Base-by-base conservation (phyloP, 64 coral and sea anemone species). In the Actinia equina region DNA sequence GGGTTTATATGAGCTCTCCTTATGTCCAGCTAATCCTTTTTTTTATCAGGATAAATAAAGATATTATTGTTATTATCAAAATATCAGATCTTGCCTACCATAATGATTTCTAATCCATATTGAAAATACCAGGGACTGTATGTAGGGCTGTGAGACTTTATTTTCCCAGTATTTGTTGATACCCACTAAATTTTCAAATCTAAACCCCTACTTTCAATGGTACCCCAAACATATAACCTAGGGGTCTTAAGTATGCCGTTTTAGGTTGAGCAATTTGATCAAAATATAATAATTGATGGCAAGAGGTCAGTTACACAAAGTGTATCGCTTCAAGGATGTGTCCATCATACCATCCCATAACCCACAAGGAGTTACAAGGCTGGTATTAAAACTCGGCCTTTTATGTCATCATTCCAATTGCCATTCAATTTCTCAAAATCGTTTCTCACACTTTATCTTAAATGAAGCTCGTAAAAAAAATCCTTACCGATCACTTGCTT, bases 381-480 rank as follows among this genome's bases (percentile, higher is more conserved):
- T 52, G 78, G 22, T 86, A 91, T 86, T 95, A 92, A 95, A 95
- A 95, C 94, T 95, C 90, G 94, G 94, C 94, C 94, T 95, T 95
- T 95, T 95, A 92, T 70, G 89, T 95, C 94, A 95, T 95, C 94
- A 89, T 89, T 82, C 94, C 87, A 81, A 20, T 52, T 81, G 83
- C 55, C 83, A 85, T 58, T 25, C 9, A 58, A 85, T 42, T 84
- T 7, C 55, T 57, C 10, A 14, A 2, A 57, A 57, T 57, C 12
- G 6, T 54, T 54, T 54, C 6, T 54, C 12, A 8, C 6, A 12
- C 12, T 54, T 6, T 54, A 54, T 12, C 52, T 54, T 12, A 2
- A 54, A 54, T 54, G 12, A 54, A 8, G 12, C 12, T 54, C 12
- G 52, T 54, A 54, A 14, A 57, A 16, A 2, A 57, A 81, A 51